phyloP scores from a whole-genome alignment of 2,888 invertebrate genomes.

The Eremobia ochroleuca region DNA sequence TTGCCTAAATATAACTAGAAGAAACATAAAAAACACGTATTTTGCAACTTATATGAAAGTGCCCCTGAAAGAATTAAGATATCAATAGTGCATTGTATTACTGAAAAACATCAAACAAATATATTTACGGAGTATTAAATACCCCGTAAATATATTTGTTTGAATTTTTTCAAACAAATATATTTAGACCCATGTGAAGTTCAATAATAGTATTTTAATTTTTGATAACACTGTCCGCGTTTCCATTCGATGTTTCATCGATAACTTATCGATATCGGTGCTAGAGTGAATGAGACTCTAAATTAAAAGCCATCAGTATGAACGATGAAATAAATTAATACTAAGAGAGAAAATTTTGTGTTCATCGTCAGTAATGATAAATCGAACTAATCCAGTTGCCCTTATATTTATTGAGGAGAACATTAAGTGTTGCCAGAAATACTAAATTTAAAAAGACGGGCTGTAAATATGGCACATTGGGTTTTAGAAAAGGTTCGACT shows the following conservation, averaged over 20 bases:
- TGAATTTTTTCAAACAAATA: too few species aligned
- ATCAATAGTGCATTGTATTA: background rate
- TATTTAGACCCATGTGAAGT: too few species aligned
- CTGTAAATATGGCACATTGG: background rate
- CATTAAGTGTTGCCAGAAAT: slow-evolving; percentile 25
- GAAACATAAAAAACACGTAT: too few species aligned
- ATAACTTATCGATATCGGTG: slow-evolving; percentile 45
- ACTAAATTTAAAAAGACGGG: background rate
- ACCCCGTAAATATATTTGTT: too few species aligned
- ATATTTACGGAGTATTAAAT: background rate
- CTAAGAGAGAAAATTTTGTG: slow-evolving; percentile 40
- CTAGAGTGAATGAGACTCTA: slow-evolving; percentile 19
- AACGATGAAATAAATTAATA: slow-evolving; percentile 40
- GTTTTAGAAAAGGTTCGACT: background rate
- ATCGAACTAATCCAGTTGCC: slow-evolving; percentile 34
- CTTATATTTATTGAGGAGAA: slow-evolving; percentile 29
- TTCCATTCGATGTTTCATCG: slow-evolving; percentile 9
- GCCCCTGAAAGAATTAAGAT: too few species aligned
- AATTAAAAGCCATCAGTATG: background rate
- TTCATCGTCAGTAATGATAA: slow-evolving; percentile 42
- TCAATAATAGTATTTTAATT: too few species aligned
- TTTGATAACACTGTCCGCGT: background rate
- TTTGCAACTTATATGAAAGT: too few species aligned
- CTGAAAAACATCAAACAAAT: background rate
- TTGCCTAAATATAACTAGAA: too few species aligned